phyloP scores from a whole-genome alignment of 2,113 vertebrate species.

The Mesembrinibis cayennensis region DNA sequence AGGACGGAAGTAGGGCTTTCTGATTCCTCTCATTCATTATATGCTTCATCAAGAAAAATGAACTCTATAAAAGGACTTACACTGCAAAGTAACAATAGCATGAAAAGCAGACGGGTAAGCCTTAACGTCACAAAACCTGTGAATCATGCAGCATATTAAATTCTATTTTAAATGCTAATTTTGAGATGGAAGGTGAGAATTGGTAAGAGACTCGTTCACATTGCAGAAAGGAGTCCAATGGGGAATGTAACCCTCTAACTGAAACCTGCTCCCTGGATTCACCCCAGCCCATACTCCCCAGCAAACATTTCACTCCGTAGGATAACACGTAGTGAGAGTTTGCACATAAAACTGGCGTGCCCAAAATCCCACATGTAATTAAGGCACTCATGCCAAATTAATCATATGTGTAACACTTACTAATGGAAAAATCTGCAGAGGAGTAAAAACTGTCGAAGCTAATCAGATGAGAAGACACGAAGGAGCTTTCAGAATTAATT shows the following conservation, averaged over 20 bases:
- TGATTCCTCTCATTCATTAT: neutral
- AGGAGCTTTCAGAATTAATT: neutral
- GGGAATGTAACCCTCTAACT: neutral
- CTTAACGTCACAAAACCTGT: neutral
- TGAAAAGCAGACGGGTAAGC: neutral
- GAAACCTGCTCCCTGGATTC: neutral
- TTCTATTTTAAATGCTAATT: neutral
- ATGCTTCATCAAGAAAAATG: fast-evolving
- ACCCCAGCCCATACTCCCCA: neutral
- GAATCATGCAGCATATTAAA: neutral
- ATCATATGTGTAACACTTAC: neutral
- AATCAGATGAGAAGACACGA: neutral
- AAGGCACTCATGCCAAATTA: neutral
- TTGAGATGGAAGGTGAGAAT: neutral
- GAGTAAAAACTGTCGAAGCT: neutral
- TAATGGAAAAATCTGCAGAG: neutral
- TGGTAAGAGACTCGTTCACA: neutral
- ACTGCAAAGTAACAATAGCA: neutral
- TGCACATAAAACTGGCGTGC: fast-evolving
- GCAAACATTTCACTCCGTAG: neutral
- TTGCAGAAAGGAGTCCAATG: neutral
- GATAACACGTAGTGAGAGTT: neutral
- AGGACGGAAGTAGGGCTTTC: neutral
- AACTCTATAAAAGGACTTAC: neutral
- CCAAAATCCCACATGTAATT: neutral